Percentiles rank a stretch among this genome's conserved stretches.
Conservation (phyloP, 2,888 invertebrate species). For the Lasioglossum lativentre region DNA sequence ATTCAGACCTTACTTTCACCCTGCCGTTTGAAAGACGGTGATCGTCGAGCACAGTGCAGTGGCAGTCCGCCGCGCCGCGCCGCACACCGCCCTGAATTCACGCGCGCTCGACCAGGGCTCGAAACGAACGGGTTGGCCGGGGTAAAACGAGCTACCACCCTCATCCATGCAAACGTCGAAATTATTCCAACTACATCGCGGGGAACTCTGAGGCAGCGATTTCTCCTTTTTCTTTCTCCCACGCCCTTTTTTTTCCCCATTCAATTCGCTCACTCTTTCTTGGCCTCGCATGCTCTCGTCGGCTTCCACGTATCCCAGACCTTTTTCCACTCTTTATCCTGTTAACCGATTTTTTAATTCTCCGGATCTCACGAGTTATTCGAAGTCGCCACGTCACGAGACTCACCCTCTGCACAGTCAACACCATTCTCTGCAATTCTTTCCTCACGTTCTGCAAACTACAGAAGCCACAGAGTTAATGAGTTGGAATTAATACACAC, state of each 20-base stretch:
- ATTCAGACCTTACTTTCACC: slow-evolving; percentile 70
- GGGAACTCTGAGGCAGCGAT: slow-evolving; percentile 61
- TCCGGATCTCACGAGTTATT: neutral
- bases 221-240: slow-evolving; percentile 47
- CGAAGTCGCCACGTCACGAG: neutral
- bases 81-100: slow-evolving; percentile 39
- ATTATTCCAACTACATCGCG: slow-evolving; percentile 73
- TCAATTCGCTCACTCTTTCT: neutral
- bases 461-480: no score
- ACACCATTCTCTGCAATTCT: neutral
- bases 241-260: no score
- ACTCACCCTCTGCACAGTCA: neutral
- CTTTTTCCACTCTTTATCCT: neutral
- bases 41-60: slow-evolving; percentile 46
- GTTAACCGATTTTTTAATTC: neutral
- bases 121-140: slow-evolving; percentile 46
- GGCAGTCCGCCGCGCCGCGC: neutral
- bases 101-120: slow-evolving; percentile 23
- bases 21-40: slow-evolving; percentile 50
- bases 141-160: slow-evolving; percentile 37
- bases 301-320: neutral
- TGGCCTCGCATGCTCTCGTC: neutral
- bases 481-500: neutral
- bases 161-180: slow-evolving; percentile 77
- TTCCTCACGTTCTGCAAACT: neutral